phyloP scores from a whole-genome alignment of 2,797 vertebrate genomes.

The Spinibarbus caldwelli region DNA sequence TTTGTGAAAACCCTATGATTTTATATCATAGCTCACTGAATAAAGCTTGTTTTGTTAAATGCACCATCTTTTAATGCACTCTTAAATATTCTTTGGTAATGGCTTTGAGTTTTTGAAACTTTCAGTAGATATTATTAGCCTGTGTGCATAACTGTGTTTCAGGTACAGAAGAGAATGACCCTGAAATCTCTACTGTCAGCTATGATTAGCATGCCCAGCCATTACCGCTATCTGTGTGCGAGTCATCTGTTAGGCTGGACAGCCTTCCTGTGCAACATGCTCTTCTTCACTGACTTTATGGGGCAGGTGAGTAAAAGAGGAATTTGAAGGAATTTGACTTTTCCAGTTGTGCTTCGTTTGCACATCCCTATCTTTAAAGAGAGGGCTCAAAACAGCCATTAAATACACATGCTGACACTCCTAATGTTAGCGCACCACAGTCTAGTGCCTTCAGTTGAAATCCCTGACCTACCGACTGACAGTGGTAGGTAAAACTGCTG shows the following conservation, averaged over 20 bases:
- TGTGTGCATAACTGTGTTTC: conserved; percentile 48
- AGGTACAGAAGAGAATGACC: conserved; percentile 86
- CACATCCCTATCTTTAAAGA: conserved; percentile 1
- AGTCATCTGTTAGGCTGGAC: conserved; percentile 97
- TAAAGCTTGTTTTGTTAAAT: background rate
- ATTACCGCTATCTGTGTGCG: conserved; percentile 90
- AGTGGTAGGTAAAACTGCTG: background rate
- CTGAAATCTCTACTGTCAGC: conserved; percentile 83
- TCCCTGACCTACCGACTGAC: background rate
- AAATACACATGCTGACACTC: background rate
- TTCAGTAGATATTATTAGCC: background rate
- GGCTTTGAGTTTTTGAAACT: background rate
- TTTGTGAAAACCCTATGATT: too few species aligned
- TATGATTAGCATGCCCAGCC: conserved; percentile 86
- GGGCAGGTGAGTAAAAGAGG: conserved; percentile 85
- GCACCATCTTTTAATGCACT: background rate
- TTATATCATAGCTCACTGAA: background rate
- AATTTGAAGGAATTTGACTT: background rate
- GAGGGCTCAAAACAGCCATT: background rate
- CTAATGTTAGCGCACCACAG: background rate
- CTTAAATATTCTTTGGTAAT: background rate
- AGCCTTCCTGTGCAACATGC: conserved; percentile 97
- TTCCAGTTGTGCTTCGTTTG: background rate
- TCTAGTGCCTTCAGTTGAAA: background rate
- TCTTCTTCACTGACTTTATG: conserved; percentile 99